A percentile compares a stretch with the other conserved stretches of the same genome.
Conservation (phyloP, 2,888 invertebrate genomes). For the Podotricha telesiphe region DNA sequence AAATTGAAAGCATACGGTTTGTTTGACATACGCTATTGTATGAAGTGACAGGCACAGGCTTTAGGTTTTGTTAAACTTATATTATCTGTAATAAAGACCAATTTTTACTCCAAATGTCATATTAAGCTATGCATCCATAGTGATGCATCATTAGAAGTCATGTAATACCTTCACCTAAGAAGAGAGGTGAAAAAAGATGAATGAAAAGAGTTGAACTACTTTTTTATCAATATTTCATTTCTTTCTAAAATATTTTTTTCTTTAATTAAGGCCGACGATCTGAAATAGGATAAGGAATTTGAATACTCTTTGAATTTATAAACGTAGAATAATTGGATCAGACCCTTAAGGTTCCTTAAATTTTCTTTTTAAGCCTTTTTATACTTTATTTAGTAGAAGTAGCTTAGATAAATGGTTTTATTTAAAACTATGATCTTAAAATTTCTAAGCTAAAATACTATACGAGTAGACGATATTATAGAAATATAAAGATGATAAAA, state of each 20-base stretch:
- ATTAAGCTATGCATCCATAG: too few species aligned
- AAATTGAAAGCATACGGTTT: too few species aligned
- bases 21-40: too few species aligned
- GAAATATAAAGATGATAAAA: too few species aligned
- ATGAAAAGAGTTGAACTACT: background rate
- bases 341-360: slow-evolving; percentile 1
- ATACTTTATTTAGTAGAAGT: background rate
- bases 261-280: slow-evolving; percentile 22
- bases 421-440: background rate
- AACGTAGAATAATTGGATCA: slow-evolving; percentile 24
- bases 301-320: slow-evolving; percentile 29
- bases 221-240: slow-evolving; percentile 7
- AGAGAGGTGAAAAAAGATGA: background rate
- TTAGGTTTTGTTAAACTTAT: too few species aligned
- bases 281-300: slow-evolving; percentile 20
- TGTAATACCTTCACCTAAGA: background rate
- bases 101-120: too few species aligned
- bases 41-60: too few species aligned
- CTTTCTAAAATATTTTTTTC: slow-evolving; percentile 10
- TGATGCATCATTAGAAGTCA: background rate
- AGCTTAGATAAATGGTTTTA: background rate
- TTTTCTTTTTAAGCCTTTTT: slow-evolving; percentile 9
- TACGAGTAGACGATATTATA: too few species aligned
- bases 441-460: too few species aligned
- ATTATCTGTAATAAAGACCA: too few species aligned